Evolutionary conservation across 2,797 vertebrate genomes (phyloP).

Genomic region (Acipenser transmontanus): DNA sequence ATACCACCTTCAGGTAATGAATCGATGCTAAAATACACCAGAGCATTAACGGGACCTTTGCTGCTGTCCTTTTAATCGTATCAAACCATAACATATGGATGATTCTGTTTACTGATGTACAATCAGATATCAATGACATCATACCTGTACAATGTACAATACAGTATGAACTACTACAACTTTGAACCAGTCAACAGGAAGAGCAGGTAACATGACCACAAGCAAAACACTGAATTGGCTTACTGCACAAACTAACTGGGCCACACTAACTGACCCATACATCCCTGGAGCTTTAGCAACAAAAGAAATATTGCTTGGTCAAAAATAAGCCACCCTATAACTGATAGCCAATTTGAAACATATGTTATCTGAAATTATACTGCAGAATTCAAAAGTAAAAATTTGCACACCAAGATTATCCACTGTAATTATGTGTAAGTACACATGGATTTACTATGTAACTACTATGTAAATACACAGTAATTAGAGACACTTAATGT

Average conservation of each 20-base stretch:
- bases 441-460: background rate
- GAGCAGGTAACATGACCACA: conserved; percentile 33
- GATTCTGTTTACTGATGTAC: too few species aligned
- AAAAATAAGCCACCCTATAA: conserved; percentile 71
- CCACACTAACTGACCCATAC: conserved; percentile 66
- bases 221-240: conserved; percentile 37
- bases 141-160: too few species aligned
- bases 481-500: too few species aligned
- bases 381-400: conserved; percentile 38
- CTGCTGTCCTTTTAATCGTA: too few species aligned
- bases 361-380: conserved; percentile 66
- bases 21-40: too few species aligned
- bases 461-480: too few species aligned
- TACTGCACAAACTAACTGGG: conserved; percentile 55
- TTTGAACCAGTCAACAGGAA: conserved; percentile 43
- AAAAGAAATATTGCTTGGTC: conserved; percentile 55
- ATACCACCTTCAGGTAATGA: too few species aligned
- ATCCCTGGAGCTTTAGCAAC: conserved; percentile 69
- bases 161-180: too few species aligned
- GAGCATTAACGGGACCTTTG: too few species aligned
- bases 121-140: too few species aligned
- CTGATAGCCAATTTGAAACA: conserved; percentile 74
- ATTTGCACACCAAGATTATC: conserved; percentile 21
- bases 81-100: too few species aligned
- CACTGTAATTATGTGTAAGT: conserved; percentile 10